These are phyloP conservation scores for Diabrotica virgifera DNA, from an alignment of 1,140 invertebrate genomes.

Conservation along the genomic window DNA sequence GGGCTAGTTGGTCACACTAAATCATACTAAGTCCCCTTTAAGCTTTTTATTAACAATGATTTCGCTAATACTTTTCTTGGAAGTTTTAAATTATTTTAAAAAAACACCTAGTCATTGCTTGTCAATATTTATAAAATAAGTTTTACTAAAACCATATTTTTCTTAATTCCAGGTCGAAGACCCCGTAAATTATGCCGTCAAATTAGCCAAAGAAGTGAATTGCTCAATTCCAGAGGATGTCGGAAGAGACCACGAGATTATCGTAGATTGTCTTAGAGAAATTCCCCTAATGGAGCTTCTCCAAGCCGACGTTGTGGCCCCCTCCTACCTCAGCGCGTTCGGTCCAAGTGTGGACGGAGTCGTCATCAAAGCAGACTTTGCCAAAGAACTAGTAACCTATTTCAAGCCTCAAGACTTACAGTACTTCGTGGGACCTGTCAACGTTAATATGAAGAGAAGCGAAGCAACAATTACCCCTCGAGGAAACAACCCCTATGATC, in stretches of 20 bases:
- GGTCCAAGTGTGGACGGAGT: constrained; percentile 84
- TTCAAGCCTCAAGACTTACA: constrained; percentile 66
- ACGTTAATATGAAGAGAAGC: constrained; percentile 60
- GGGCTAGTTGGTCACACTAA: too few relatives aligned
- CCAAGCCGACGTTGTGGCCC: constrained; percentile 72
- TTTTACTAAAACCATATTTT: too few relatives aligned
- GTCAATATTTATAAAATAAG: too few relatives aligned
- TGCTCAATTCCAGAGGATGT: constrained; percentile 79
- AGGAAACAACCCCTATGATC: constrained; percentile 62
- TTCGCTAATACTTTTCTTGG: too few relatives aligned
- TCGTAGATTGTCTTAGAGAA: constrained; percentile 78
- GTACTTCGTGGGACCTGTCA: constrained; percentile 59
- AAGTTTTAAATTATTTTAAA: too few relatives aligned
- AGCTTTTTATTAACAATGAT: too few relatives aligned
- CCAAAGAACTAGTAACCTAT: constrained; percentile 68
- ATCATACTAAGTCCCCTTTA: too few relatives aligned
- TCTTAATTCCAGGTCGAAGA: constrained; percentile 65
- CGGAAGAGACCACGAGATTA: constrained; percentile 72
- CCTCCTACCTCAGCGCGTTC: constrained; percentile 80
- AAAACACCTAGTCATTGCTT: too few relatives aligned
- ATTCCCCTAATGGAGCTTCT: constrained; percentile 75
- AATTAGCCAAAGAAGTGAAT: constrained; percentile 80
- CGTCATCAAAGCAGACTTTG: constrained; percentile 77
- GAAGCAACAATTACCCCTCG: constrained; percentile 49
- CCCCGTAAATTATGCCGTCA: constrained; percentile 79